Evolutionary conservation across 2,797 vertebrate genomes (phyloP), one percentile per base, ranked within the genome.

Genomic region (Smutsia temminckii): DNA sequence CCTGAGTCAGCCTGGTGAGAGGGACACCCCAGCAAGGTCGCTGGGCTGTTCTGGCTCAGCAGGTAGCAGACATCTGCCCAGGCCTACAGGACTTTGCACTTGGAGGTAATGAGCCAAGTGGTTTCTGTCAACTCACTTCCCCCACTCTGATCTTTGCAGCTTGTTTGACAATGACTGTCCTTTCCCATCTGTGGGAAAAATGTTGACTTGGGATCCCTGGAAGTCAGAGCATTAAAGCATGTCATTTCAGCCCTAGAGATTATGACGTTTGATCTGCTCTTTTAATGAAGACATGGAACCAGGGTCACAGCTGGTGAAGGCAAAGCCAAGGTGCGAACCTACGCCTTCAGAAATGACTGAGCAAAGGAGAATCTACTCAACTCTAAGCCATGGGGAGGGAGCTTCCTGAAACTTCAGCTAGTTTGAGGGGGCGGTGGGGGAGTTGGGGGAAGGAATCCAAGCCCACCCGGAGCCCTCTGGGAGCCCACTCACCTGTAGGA

Each of bases 401-500:
- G 5, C 13, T 61, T 61, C 55, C 85, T 89, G 40, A 68, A 53
- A 42, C 3, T 8, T 4, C 0, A 12, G 63, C 89, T 66, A 18
- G n/a, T 46, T 3, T 78, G 23, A 46, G 59, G 32, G 64, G 1
- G 5, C 0, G 0, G 16, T 0, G 0, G 63, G 0, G 6, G 25
- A 40, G 25, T 8, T 27, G 40, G 75, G 74, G 46, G 18, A 68
- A 42, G 11, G 17, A 46, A 17, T 4, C 32, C 25, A 17, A n/a
- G 34, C 8, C 40, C 1, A 0, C 18, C 23, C 2, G 5, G 3
- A 2, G 18, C 6, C 29, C 49, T 29, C 1, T 0, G 0, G 64
- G 77, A 79, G 69, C 6, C 2, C 74, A 42, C 96, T 68, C 98
- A 99, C 99, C 99, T 99, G 99, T 27, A 99, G 98, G 98, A 99